Percentiles rank a stretch among this genome's conserved stretches.
These are phyloP conservation scores for Siniperca undulata DNA, from an alignment of 2,797 vertebrate species.

Conservation along the genomic window DNA sequence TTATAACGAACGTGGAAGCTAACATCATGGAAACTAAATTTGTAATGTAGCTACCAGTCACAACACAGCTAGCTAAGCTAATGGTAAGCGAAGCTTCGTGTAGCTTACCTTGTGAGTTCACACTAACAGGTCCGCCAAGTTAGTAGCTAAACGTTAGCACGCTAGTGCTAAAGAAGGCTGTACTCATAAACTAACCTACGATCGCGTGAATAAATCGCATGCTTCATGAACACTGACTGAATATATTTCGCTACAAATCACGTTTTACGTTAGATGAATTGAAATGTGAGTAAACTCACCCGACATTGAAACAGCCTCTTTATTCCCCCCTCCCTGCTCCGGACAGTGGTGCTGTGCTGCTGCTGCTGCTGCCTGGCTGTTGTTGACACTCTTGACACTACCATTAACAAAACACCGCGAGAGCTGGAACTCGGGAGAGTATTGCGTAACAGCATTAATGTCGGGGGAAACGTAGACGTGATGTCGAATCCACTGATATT, in stretches of 20 bases:
- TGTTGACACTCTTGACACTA: slow-evolving; percentile 83
- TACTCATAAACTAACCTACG: background rate
- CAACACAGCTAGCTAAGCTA: slow-evolving; percentile 49
- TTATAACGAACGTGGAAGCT: background rate
- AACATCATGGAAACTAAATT: background rate
- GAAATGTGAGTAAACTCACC: slow-evolving; percentile 76
- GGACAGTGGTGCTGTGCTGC: slow-evolving; percentile 58
- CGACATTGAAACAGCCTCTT: slow-evolving; percentile 72
- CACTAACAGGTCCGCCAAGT: slow-evolving; percentile 62
- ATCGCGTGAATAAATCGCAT: background rate
- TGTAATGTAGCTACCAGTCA: slow-evolving; percentile 18
- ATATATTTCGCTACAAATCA: background rate
- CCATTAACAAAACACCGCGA: slow-evolving; percentile 80
- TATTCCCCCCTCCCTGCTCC: slow-evolving; percentile 76
- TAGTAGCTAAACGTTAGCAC: slow-evolving; percentile 63
- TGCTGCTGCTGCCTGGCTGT: slow-evolving; percentile 64
- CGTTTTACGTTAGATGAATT: background rate
- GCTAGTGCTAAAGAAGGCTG: slow-evolving; percentile 65
- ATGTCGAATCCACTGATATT: background rate
- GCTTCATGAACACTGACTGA: background rate
- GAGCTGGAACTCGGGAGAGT: slow-evolving; percentile 39
- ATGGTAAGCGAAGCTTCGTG: slow-evolving; percentile 56
- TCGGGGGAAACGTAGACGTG: background rate
- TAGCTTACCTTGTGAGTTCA: slow-evolving; percentile 53
- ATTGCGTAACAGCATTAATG: slow-evolving; percentile 73